These are phyloP conservation scores for Pterois miles DNA, from an alignment of 2,797 vertebrate species.

Conservation along the genomic window DNA sequence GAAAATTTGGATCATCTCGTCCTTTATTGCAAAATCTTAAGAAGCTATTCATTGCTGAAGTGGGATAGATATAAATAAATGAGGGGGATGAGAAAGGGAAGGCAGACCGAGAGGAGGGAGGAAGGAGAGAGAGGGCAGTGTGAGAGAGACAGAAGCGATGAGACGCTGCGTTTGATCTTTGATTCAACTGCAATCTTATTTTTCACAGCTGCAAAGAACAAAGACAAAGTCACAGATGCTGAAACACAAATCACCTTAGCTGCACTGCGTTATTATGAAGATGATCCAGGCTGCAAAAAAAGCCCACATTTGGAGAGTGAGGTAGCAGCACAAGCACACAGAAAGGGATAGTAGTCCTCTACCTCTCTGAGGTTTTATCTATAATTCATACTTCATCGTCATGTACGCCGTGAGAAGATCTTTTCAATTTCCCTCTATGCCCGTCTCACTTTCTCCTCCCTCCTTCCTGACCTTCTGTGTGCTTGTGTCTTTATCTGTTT, in stretches of 20 bases:
- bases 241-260: constrained; percentile 44
- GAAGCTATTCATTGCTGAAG: constrained; percentile 16
- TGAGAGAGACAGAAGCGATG: constrained; percentile 28
- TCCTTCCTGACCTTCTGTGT: constrained; percentile 40
- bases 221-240: constrained; percentile 32
- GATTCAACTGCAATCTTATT: constrained; percentile 37
- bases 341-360: constrained; percentile 27
- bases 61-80: constrained; percentile 52
- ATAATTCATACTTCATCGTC: constrained; percentile 64
- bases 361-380: constrained; percentile 62
- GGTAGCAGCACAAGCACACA: neutral
- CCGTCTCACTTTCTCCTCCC: neutral
- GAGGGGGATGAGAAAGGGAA: constrained; percentile 24
- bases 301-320: constrained; percentile 12
- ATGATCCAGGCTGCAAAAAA: constrained; percentile 20
- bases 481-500: constrained; percentile 41
- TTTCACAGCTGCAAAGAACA: constrained; percentile 33
- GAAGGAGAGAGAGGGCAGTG: constrained; percentile 17
- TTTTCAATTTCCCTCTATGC: constrained; percentile 24
- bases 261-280: constrained; percentile 15
- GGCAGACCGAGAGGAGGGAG: constrained; percentile 1
- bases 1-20: neutral
- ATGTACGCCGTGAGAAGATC: constrained; percentile 30
- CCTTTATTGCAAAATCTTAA: constrained; percentile 5
- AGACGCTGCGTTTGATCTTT: constrained; percentile 51